Percentiles rank a stretch among this genome's conserved stretches.
phyloP scores from a whole-genome alignment of 2,797 vertebrate species.

The Peromyscus aztecus region DNA sequence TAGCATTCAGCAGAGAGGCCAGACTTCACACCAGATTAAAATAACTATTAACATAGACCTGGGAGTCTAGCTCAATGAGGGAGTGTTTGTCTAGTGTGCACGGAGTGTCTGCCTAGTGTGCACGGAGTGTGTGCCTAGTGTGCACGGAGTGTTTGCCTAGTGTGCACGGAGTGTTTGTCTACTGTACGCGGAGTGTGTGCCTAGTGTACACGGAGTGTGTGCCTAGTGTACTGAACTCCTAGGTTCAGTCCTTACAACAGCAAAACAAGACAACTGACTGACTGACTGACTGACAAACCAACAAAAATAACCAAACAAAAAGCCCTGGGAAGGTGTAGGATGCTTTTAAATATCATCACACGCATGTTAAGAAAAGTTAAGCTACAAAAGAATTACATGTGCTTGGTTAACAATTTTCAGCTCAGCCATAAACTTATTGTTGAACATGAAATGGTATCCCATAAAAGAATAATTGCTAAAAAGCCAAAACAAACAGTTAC shows the following conservation, averaged over 20 bases:
- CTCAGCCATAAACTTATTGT: not conserved
- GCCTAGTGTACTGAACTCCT: not conserved
- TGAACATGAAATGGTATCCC: not conserved
- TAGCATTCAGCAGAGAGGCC: not conserved
- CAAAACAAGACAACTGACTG: not conserved
- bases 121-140: not conserved
- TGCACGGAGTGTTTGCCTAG: not conserved
- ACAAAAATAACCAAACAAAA: not conserved
- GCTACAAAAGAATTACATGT: not conserved
- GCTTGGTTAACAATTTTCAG: not conserved
- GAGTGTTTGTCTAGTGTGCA: not conserved
- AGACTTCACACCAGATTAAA: not conserved
- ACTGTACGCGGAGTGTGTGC: not conserved
- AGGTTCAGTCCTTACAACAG: not conserved
- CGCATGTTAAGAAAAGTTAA: constrained; percentile 7
- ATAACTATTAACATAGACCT: not conserved
- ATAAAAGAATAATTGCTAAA: not conserved
- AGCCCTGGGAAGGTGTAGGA: not conserved
- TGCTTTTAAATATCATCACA: not conserved
- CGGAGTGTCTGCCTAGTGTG: not conserved
- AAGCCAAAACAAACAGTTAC: not conserved
- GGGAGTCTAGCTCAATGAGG: not conserved
- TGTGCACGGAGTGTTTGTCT: too few species aligned
- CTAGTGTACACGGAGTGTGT: not conserved
- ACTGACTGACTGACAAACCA: not conserved